phyloP scores from a whole-genome alignment of 2,113 vertebrate genomes.

The Sigmodon hispidus region DNA sequence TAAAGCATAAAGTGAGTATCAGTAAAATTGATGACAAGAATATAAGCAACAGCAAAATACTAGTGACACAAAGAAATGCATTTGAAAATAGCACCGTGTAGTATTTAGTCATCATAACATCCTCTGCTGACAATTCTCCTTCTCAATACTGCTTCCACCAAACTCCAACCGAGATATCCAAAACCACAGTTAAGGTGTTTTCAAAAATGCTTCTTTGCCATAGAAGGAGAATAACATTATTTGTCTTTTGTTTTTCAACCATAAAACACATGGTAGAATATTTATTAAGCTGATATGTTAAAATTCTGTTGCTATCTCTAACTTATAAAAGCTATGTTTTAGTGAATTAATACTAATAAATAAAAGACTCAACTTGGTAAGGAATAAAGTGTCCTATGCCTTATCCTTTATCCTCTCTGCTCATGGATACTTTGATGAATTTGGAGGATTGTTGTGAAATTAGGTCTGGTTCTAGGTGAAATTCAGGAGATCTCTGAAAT shows the following conservation, averaged over 20 bases:
- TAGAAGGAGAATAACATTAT: not conserved
- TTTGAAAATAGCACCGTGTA: not conserved
- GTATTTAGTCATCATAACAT: not conserved
- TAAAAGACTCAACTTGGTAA: not conserved
- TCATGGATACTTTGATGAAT: conserved; percentile 6
- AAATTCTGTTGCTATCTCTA: not conserved
- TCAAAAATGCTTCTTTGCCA: not conserved
- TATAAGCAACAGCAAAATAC: not conserved
- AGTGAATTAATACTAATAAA: not conserved
- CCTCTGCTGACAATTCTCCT: not conserved
- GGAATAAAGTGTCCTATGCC: not conserved
- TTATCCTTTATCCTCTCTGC: not conserved
- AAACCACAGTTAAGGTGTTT: not conserved
- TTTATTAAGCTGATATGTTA: not conserved
- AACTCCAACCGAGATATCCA: not conserved
- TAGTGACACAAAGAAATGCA: conserved; percentile 15
- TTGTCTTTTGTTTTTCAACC: conserved; percentile 1
- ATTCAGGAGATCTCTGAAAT: not conserved
- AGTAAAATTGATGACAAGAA: conserved; percentile 14
- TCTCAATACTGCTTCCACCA: not conserved
- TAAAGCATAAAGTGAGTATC: not conserved
- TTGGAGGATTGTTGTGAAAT: not conserved
- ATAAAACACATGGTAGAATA: not conserved
- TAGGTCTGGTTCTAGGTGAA: not conserved
- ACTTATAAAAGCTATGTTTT: conserved; percentile 1